A percentile compares a stretch with the other conserved stretches of the same genome.
Conservation (phyloP, 2,888 invertebrate species). For the Cerceris rybyensis region DNA sequence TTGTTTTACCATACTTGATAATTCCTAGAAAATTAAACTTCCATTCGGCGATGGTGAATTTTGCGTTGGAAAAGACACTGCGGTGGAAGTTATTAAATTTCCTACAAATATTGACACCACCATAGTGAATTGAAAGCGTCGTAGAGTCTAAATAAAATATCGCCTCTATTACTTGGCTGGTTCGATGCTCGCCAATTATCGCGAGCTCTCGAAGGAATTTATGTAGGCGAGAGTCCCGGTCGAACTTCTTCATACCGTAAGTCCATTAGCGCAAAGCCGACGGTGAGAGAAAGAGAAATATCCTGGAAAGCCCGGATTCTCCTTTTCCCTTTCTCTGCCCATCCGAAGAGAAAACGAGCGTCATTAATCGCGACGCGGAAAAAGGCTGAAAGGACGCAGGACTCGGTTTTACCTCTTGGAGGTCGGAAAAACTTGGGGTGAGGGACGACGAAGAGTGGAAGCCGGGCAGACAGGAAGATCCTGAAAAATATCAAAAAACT, state of each 20-base stretch:
- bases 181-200: slow-evolving; percentile 30
- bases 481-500: slow-evolving; percentile 56
- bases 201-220: slow-evolving; percentile 19
- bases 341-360: slow-evolving; percentile 60
- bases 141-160: too few species aligned
- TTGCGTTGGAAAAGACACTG: too few species aligned
- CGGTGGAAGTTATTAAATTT: too few species aligned
- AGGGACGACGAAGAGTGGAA: slow-evolving; percentile 2
- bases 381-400: slow-evolving; percentile 29
- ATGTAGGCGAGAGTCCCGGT: slow-evolving; percentile 20
- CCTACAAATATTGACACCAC: too few species aligned
- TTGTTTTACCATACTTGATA: too few species aligned
- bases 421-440: slow-evolving; percentile 26
- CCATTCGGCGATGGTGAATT: too few species aligned
- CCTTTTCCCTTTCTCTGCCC: slow-evolving; percentile 24
- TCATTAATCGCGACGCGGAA: slow-evolving; percentile 58
- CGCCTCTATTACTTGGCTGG: too few species aligned
- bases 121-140: too few species aligned
- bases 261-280: slow-evolving; percentile 47
- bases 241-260: slow-evolving; percentile 23
- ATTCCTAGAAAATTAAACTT: too few species aligned
- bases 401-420: slow-evolving; percentile 29
- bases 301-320: slow-evolving; percentile 1
- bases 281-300: slow-evolving; percentile 36
- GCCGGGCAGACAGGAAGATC: slow-evolving; percentile 34